A percentile compares a stretch with the other conserved stretches of the same genome.
Conservation (phyloP, 2,888 invertebrate species). For the Byasa hedistus region DNA sequence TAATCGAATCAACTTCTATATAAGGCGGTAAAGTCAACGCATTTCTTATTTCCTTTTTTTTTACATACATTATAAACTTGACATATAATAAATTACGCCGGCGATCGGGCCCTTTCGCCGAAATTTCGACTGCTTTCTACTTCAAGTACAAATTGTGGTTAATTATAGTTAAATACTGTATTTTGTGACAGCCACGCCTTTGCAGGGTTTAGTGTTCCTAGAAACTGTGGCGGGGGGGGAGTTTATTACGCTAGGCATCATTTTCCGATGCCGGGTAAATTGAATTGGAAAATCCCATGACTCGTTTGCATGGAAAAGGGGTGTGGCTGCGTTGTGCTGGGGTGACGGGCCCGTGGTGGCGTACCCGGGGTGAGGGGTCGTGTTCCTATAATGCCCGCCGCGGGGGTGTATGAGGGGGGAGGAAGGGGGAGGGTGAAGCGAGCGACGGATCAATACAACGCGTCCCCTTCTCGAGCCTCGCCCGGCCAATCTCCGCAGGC, state of each 20-base stretch:
- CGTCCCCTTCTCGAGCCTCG: constrained; percentile 45
- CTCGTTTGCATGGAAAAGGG: constrained; percentile 70
- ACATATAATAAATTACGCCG: constrained; percentile 41
- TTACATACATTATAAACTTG: constrained; percentile 54
- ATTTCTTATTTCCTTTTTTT: constrained; percentile 60
- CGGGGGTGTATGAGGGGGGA: constrained; percentile 48
- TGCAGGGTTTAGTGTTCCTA: constrained; percentile 18
- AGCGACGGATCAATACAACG: constrained; percentile 48
- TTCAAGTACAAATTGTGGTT: constrained; percentile 12
- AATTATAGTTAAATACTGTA: constrained; percentile 5
- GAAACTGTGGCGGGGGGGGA: constrained; percentile 1
- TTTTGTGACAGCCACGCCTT: background rate
- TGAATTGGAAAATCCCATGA: constrained; percentile 79
- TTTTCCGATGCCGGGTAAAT: constrained; percentile 62
- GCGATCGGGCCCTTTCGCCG: constrained; percentile 36
- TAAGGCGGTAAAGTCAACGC: constrained; percentile 66
- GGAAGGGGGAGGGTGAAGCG: constrained; percentile 37
- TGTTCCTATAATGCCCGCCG: constrained; percentile 70
- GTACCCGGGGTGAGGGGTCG: constrained; percentile 51
- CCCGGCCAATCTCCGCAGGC: constrained; percentile 74
- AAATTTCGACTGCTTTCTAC: constrained; percentile 35
- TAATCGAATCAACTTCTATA: constrained; percentile 74
- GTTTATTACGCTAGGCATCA: constrained; percentile 22
- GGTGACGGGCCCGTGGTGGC: constrained; percentile 54
- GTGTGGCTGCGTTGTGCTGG: constrained; percentile 71